A percentile compares a stretch with the other conserved stretches of the same genome.
Evolutionary conservation across 23 tunicate species (phyloP).

Genomic region (Aplidium turbinatum): DNA sequence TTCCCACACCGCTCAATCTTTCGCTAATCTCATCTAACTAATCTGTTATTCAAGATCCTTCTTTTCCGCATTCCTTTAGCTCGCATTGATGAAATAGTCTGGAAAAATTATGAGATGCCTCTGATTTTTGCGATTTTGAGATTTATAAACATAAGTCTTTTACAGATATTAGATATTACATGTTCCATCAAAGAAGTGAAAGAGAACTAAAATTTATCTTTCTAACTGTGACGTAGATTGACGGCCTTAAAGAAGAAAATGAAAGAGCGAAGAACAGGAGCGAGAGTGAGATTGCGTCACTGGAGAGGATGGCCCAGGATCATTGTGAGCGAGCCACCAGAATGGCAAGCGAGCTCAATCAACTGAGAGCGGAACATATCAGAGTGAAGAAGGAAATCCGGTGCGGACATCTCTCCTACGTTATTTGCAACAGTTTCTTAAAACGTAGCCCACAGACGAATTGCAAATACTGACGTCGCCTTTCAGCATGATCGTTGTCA

Average conservation of each 20-base stretch:
- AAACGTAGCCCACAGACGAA: not conserved
- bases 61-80: no score
- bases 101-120: no score
- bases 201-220: no score
- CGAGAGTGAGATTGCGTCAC: constrained; percentile 50
- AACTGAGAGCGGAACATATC: constrained; percentile 64
- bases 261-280: constrained; percentile 35
- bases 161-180: no score
- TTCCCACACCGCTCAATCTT: no score
- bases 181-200: no score
- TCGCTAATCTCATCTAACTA: no score
- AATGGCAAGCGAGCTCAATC: constrained; percentile 75
- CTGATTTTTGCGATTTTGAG: no score
- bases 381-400: constrained; percentile 60
- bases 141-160: no score
- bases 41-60: no score
- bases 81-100: no score
- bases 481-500: not conserved
- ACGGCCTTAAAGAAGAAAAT: constrained; percentile 40
- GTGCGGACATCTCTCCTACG: constrained; percentile 10
- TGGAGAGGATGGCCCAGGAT: constrained; percentile 80
- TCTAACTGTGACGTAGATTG: constrained; percentile 20
- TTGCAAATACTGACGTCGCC: not conserved
- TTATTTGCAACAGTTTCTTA: not conserved
- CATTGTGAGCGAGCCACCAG: constrained; percentile 87